Percentiles rank a stretch among this genome's conserved stretches.
phyloP scores from a whole-genome alignment of 2,797 vertebrate species.

The Rachycentron canadum region DNA sequence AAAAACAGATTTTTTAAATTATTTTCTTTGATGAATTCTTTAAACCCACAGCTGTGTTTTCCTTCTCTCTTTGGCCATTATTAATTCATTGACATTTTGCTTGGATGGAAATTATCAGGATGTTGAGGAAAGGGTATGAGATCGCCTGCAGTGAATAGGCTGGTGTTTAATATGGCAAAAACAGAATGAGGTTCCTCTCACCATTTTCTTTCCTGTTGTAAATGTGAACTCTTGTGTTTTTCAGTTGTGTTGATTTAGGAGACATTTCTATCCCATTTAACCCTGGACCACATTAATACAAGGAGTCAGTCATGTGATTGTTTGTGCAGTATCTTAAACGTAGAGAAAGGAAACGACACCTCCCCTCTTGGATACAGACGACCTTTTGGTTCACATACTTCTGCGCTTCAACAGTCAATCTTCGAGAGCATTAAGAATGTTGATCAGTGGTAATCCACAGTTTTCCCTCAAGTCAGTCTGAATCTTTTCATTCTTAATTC shows the following conservation, averaged over 20 bases:
- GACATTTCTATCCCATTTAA: constrained; percentile 35
- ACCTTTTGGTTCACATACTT: constrained; percentile 54
- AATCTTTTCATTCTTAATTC: constrained; percentile 73
- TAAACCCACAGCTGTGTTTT: constrained; percentile 69
- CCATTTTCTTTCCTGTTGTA: constrained; percentile 16
- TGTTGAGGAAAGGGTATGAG: constrained; percentile 53
- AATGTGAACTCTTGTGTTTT: constrained; percentile 7
- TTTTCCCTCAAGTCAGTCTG: constrained; percentile 59
- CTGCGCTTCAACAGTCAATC: constrained; percentile 61
- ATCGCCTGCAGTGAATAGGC: constrained; percentile 68
- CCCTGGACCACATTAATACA: constrained; percentile 8
- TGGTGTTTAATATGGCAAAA: constrained; percentile 40
- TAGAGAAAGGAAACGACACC: constrained; percentile 37
- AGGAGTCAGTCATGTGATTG: constrained; percentile 9
- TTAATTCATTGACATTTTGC: constrained; percentile 79
- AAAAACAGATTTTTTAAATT: constrained; percentile 69
- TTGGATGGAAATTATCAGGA: constrained; percentile 67
- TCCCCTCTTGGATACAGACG: constrained; percentile 23
- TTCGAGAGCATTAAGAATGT: constrained; percentile 61
- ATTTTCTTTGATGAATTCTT: constrained; percentile 80
- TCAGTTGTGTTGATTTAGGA: constrained; percentile 20
- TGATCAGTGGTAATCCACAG: constrained; percentile 70
- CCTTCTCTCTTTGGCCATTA: constrained; percentile 65
- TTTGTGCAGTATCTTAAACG: constrained; percentile 29
- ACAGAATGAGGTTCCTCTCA: constrained; percentile 27